Conservation (phyloP, 2,113 vertebrate species). For the Mirounga angustirostris region DNA sequence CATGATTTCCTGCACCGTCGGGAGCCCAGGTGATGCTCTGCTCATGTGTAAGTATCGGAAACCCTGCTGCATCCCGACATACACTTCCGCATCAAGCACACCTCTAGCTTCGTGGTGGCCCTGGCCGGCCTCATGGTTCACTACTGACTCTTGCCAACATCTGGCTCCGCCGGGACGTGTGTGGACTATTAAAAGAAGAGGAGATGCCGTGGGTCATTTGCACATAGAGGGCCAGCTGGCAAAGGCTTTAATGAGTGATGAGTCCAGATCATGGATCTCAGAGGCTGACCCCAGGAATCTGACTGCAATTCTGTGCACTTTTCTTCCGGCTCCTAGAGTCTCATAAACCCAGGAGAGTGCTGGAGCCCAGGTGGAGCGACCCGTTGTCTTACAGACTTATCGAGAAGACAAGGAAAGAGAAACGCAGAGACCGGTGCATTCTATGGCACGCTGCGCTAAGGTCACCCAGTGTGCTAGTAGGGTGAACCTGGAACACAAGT, state of each 20-base stretch:
- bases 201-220: background rate
- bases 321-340: background rate
- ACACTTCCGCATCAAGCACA: background rate
- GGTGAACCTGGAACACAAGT: background rate
- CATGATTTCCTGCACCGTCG: background rate
- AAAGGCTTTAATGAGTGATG: background rate
- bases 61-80: background rate
- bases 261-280: background rate
- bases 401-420: background rate
- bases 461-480: background rate
- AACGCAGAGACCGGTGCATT: background rate
- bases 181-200: background rate
- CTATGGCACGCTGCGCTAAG: background rate
- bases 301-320: background rate
- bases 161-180: background rate
- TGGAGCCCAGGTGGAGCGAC: fast-evolving
- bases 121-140: background rate
- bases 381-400: background rate
- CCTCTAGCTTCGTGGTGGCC: background rate
- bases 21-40: background rate
- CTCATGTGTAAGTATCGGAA: background rate
- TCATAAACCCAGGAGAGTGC: background rate
- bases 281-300: background rate
- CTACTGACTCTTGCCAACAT: background rate
- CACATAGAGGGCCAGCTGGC: background rate